Evolutionary conservation across 2,888 invertebrate species (phyloP).

Genomic region (Agriopis marginaria): DNA sequence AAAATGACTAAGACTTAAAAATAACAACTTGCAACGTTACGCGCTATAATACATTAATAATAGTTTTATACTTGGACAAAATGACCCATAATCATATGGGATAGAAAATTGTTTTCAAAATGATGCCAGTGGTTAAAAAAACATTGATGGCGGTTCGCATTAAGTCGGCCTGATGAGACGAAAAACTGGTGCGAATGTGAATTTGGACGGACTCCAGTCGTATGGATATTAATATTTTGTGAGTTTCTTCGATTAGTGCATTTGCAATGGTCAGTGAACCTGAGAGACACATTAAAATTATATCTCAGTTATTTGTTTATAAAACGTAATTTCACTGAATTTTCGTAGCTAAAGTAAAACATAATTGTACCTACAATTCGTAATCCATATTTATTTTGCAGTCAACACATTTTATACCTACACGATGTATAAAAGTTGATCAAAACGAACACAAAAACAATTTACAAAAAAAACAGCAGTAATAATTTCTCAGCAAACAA

Average conservation of each 20-base stretch:
- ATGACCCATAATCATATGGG: conserved; percentile 83
- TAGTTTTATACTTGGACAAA: conserved; percentile 78
- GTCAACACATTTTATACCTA: not conserved
- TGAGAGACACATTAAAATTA: conserved; percentile 27
- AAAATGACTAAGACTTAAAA: conserved; percentile 36
- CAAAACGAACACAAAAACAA: not conserved
- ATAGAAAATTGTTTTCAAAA: conserved; percentile 84
- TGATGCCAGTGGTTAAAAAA: conserved; percentile 68
- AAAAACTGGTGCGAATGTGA: conserved; percentile 74
- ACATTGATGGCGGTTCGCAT: conserved; percentile 73
- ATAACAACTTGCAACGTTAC: conserved; percentile 45
- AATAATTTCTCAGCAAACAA: conserved; percentile 52
- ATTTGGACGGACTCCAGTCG: conserved; percentile 60
- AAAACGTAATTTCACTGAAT: not conserved
- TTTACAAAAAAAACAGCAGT: conserved; percentile 2
- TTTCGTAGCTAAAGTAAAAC: not conserved
- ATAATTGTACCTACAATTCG: not conserved
- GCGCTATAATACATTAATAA: conserved; percentile 80
- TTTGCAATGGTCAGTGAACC: conserved; percentile 47
- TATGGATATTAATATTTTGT: conserved; percentile 57
- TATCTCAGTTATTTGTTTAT: conserved; percentile 13
- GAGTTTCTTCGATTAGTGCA: conserved; percentile 74
- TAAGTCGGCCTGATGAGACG: conserved; percentile 71
- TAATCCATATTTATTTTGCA: not conserved
- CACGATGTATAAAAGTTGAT: not conserved